These are phyloP conservation scores for Megaleporinus macrocephalus DNA, from an alignment of 2,113 vertebrate genomes.

Conservation along the genomic window DNA sequence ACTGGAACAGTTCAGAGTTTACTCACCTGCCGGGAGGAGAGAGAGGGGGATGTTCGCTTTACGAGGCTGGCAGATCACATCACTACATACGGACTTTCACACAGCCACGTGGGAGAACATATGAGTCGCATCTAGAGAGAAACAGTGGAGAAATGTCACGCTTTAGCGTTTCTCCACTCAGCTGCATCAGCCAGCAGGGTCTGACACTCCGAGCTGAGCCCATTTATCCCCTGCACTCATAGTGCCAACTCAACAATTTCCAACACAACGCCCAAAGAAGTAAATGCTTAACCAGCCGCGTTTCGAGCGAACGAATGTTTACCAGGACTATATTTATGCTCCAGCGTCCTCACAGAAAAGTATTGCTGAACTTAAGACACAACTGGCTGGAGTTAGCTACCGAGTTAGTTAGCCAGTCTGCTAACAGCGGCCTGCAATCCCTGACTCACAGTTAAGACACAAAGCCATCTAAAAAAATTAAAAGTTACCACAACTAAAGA, in stretches of 20 bases:
- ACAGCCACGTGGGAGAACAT: constrained; percentile 33
- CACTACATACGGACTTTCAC: constrained; percentile 46
- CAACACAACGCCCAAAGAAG: too few species aligned
- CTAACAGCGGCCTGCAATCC: neutral
- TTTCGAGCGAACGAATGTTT: too few species aligned
- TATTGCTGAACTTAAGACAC: too few species aligned
- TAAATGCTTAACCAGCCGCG: too few species aligned
- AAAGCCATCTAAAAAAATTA: neutral
- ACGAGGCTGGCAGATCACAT: constrained; percentile 56
- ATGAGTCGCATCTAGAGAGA: constrained; percentile 16
- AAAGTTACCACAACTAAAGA: neutral
- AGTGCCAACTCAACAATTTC: too few species aligned
- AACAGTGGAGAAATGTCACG: neutral
- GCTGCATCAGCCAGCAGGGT: too few species aligned
- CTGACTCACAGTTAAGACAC: neutral
- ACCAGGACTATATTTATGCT: too few species aligned
- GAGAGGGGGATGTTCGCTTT: neutral
- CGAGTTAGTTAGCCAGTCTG: neutral
- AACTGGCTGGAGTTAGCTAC: neutral
- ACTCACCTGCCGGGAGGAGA: constrained; percentile 50
- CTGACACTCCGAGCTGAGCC: too few species aligned
- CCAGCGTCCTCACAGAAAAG: too few species aligned
- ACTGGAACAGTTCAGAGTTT: neutral
- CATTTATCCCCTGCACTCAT: too few species aligned
- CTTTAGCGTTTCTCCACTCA: too few species aligned